Base-by-base conservation (phyloP, 2,113 vertebrate species). In the Gulo gulo region DNA sequence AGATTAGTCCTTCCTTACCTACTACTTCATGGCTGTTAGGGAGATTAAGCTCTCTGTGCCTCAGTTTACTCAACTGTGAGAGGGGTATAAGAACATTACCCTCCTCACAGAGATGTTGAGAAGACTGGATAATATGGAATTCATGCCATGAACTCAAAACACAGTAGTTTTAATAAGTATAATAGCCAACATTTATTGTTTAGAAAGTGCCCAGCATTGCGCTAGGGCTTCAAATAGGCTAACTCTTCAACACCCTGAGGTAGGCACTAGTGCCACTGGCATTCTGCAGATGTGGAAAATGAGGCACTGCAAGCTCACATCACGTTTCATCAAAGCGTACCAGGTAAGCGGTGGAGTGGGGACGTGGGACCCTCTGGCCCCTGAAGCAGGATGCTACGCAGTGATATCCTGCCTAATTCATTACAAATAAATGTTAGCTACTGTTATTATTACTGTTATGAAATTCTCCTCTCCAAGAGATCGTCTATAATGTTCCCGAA, bases 381-480 rank as follows among this genome's bases (percentile, higher is more conserved):
- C 11, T 47, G 11, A 84, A 31, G 6, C 7, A 26, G n/a, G 39
- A 55, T 20, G 88, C 13, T 29, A 57, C 20, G 80, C 26, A 31
- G n/a, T 26, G 52, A 61, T 73, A 67, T 47, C 21, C 81, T 76
- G 39, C 31, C 83, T 67, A 74, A 89, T 73, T 55, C 52, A 50
- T 23, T 87, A 93, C 74, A 95, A 86, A 78, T 29, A 96, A 89
- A 78, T 83, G n/a, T n/a, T 55, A 55, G 42, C n/a, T 79, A n/a
- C 9, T 73, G 26, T 50, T 82, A 42, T 42, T 61, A 50, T 4
- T 59, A 20, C 4, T 88, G 29, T 26, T 76, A 13, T 65, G 63
- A 61, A 82, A 31, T 4, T 87, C 52, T 81, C 76, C 36, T 91
- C 63, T 81, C 29, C 39, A 31, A 76, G 82, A 65, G 39, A 81